Base-by-base conservation (phyloP, 2,113 vertebrate species). In the Calidris pygmaea region DNA sequence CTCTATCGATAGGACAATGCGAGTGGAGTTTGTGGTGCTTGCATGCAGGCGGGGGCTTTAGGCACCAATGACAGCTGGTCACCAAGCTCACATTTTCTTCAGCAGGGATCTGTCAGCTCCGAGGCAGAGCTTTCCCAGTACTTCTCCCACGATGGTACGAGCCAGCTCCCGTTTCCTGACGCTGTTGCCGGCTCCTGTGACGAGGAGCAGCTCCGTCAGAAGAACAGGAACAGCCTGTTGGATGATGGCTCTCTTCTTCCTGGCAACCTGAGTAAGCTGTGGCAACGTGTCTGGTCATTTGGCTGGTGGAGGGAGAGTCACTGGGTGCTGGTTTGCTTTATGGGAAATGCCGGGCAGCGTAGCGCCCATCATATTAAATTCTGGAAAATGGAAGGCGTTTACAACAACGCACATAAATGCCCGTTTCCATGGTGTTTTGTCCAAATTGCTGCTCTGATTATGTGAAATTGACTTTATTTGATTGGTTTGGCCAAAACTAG, bases 41-140 rank as follows among this genome's bases (percentile, higher is more conserved):
- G 30, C 19, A 5, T 11, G 30, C 30, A 72, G 43, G 20, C 20
- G 21, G 23, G 22, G 34, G 10, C 37, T 76, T 85, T 43, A 73
- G 35, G 12, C 32, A 34, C 43, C 0, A 0, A 20, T 16, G 37
- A 23, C 1, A 5, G 7, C 66, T 7, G 3, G 70, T 96, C 66
- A 93, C 75, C 47, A 88, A 35, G 41, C 73, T 72, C 39, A 9
- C 73, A 10, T n/a, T 94, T 59, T 79, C 88, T 95, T 82, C 97
- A 95, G 97, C 98, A 99, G 98, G 99, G 98, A 9, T 99, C 99
- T 2, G 94, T 99, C 70, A 98, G 98, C 91, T 99, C 99, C 0
- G 99, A 99, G 95, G 84, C 97, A 2, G 99, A 99, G 56, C 97
- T 99, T 62, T 99, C 99, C 56, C 99, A 99, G 78, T 99, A 98